Evolutionary conservation across 2,113 vertebrate species (phyloP).

Genomic region (Rhabdornis inornatus): DNA sequence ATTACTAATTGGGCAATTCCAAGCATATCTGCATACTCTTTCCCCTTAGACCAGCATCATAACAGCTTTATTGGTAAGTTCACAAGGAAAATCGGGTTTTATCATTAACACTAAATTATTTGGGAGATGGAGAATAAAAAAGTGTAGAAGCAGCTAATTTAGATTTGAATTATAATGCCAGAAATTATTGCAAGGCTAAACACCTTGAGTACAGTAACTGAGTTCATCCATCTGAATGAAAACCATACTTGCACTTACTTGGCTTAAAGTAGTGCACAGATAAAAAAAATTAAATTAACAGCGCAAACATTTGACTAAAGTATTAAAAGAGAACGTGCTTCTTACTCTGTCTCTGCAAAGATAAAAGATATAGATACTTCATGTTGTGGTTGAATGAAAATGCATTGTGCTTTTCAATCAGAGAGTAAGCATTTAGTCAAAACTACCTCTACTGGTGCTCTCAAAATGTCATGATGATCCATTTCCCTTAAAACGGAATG

Average conservation of each 20-base stretch:
- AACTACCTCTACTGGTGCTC: background rate
- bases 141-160: background rate
- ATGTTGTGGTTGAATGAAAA: background rate
- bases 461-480: background rate
- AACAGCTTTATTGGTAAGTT: background rate
- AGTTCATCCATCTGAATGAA: background rate
- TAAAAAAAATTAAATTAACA: background rate
- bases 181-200: background rate
- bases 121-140: background rate
- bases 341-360: background rate
- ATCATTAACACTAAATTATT: background rate
- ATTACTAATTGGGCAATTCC: background rate
- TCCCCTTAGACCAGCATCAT: background rate
- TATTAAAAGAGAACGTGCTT: background rate
- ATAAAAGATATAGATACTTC: background rate
- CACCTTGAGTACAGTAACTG: background rate
- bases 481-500: background rate
- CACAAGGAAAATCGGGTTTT: background rate
- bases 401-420: background rate
- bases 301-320: background rate
- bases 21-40: background rate
- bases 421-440: background rate
- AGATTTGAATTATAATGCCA: background rate
- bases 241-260: background rate
- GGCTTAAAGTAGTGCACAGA: background rate